Conservation (phyloP, 2,888 invertebrate genomes). For the Parnassius mnemosyne region DNA sequence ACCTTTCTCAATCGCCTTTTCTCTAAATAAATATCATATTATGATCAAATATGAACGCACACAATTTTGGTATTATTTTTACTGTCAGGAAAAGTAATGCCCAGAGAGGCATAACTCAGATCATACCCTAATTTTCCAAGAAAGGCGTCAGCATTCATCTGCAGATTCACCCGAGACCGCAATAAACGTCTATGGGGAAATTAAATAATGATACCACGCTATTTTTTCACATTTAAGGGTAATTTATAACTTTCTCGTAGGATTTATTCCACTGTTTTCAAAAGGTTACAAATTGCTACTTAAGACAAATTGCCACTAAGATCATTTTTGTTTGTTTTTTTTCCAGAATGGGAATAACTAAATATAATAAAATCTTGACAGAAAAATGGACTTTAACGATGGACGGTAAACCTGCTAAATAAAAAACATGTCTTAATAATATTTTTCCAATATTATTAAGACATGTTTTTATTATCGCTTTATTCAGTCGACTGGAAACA, state of each 20-base stretch:
- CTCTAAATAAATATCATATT: too few relatives aligned
- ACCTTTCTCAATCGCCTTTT: too few relatives aligned
- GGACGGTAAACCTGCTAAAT: too few relatives aligned
- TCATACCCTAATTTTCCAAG: conserved; percentile 38
- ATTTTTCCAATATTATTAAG: too few relatives aligned
- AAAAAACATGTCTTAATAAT: too few relatives aligned
- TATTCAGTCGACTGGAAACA: too few relatives aligned
- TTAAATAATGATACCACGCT: conserved; percentile 37
- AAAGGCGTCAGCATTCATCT: conserved; percentile 47
- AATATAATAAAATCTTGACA: too few relatives aligned
- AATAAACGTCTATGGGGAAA: conserved; percentile 44
- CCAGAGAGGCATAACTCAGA: conserved; percentile 39
- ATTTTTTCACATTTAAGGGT: conserved; percentile 27
- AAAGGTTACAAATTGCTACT: conserved; percentile 17
- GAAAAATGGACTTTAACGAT: too few relatives aligned
- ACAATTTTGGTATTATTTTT: conserved; percentile 21
- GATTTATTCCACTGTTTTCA: conserved; percentile 21
- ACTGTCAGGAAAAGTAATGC: conserved; percentile 31
- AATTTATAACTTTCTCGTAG: conserved; percentile 10
- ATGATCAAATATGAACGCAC: too few relatives aligned
- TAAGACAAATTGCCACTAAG: not conserved
- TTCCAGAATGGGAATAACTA: too few relatives aligned
- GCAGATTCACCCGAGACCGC: conserved; percentile 32
- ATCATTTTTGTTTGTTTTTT: too few relatives aligned
- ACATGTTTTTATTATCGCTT: too few relatives aligned